phyloP scores from a whole-genome alignment of 2,113 vertebrate species.

The Hippopotamus amphibius region DNA sequence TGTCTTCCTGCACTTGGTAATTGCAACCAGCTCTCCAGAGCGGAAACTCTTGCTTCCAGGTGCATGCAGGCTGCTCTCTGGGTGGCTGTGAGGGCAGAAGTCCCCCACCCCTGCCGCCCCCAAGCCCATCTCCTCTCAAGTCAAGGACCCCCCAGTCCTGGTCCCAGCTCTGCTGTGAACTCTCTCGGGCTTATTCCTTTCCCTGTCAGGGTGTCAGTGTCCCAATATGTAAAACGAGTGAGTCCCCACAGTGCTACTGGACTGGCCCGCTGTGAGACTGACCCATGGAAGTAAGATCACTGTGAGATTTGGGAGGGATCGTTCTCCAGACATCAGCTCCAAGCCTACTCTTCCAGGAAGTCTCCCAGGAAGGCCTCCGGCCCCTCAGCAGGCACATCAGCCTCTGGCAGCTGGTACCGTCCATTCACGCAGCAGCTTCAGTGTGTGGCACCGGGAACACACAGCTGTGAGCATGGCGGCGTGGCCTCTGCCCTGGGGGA shows the following conservation, averaged over 20 bases:
- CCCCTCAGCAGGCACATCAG: neutral
- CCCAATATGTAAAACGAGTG: neutral
- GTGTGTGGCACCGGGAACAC: too few relatives aligned
- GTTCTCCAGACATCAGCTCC: neutral
- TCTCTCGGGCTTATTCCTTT: neutral
- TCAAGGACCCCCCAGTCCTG: neutral
- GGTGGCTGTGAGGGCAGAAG: neutral
- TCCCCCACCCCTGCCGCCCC: neutral
- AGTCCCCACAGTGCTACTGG: neutral
- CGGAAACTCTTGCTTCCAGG: slow-evolving; percentile 34
- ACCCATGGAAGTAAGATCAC: fast-evolving
- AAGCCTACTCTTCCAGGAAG: neutral
- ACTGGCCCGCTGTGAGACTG: neutral
- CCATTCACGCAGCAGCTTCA: neutral
- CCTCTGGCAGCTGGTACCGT: neutral
- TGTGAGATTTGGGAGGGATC: neutral
- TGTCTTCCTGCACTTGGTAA: slow-evolving; percentile 39
- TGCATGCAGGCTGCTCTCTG: too few relatives aligned
- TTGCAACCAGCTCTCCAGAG: slow-evolving; percentile 75
- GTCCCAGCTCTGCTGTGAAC: neutral
- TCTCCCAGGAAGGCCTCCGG: neutral
- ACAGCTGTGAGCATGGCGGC: fast-evolving
- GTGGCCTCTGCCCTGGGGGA: neutral
- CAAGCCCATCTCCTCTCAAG: neutral
- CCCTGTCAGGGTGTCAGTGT: neutral